Base-by-base conservation (phyloP, 2,888 invertebrate genomes). In the Hypercompe scribonia region DNA sequence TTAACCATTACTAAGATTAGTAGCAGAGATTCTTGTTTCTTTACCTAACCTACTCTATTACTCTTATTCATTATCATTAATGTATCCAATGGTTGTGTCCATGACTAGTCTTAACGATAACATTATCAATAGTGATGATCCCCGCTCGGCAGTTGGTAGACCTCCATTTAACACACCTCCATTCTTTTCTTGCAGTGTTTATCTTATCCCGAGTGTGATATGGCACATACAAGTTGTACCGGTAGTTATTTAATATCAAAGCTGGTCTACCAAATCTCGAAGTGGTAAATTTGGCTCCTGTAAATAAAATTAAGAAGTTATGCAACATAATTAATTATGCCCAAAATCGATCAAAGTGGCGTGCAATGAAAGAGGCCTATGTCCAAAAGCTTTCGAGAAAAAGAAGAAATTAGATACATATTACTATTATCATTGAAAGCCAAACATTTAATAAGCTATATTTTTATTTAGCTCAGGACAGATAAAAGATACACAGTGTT, bases 1-100 rank as follows among this genome's bases (percentile, higher is more conserved):
- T 24, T 24, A 24, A 50, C 24, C 24, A 2, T 21, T 50, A 50
- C 50, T 50, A 46, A 46, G 97, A 99, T 91, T n/a, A 54, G n/a
- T n/a, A n/a, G n/a, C 24, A 50, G 50, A 64, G 7, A 65, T 39
- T 28, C 28, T 28, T 39, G 39, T 42, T 31, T 31, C 21, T 2
- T 28, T 36, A 65, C 8, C 42, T 21, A 39, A n/a, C 8, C 50
- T n/a, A 54, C 2, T n/a, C n/a, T 54, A 54, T n/a, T n/a, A n/a
- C n/a, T n/a, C 24, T 54, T n/a, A 31, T 61, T 18, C 15, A 18
- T 61, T 7, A 18, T 31, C 7, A 31, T 61, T 61, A 31, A 61
- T 31, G 15, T 61, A 61, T 31, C 61, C 50, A 68, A 68, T 83
- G 83, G 39, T 83, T 83, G 54, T 83, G 82, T 42, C 64, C 31